Conservation (phyloP, 2,888 invertebrate species). For the Papilio elwesi region DNA sequence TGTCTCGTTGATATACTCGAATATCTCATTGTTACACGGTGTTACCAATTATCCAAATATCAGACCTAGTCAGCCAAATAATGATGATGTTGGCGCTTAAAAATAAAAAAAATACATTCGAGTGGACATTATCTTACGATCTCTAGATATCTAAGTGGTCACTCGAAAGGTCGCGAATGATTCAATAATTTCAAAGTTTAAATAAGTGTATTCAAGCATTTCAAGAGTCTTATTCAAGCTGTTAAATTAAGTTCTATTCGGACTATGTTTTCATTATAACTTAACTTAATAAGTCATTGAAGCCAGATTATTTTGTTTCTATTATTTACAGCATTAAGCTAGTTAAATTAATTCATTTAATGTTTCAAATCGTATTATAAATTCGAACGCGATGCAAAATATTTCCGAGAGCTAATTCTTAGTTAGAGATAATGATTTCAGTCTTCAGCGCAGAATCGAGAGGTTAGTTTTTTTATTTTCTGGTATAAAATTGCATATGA, state of each 20-base stretch:
- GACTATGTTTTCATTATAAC: background rate
- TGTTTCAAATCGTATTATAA: no score
- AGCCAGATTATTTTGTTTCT: no score
- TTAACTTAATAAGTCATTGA: background rate
- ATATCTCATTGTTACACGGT: background rate
- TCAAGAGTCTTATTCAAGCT: background rate
- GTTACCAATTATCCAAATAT: background rate
- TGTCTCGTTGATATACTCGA: no score
- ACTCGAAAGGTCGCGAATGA: constrained; percentile 27
- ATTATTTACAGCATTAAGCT: no score
- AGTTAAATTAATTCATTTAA: no score
- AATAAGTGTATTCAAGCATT: constrained; percentile 1
- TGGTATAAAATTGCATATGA: no score
- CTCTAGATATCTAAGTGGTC: constrained; percentile 4
- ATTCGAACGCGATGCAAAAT: no score
- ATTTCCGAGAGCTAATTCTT: no score
- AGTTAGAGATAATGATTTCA: no score
- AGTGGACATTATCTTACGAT: constrained; percentile 9
- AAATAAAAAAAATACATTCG: background rate
- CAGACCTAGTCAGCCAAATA: background rate
- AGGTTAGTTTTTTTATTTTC: no score
- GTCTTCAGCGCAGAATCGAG: no score
- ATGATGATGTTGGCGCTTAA: background rate
- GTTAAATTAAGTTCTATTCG: background rate
- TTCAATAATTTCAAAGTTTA: background rate